Evolutionary conservation across 2,888 invertebrate genomes (phyloP), one percentile per base, ranked within the genome.

Genomic region (Synanthedon andrenaeformis): DNA sequence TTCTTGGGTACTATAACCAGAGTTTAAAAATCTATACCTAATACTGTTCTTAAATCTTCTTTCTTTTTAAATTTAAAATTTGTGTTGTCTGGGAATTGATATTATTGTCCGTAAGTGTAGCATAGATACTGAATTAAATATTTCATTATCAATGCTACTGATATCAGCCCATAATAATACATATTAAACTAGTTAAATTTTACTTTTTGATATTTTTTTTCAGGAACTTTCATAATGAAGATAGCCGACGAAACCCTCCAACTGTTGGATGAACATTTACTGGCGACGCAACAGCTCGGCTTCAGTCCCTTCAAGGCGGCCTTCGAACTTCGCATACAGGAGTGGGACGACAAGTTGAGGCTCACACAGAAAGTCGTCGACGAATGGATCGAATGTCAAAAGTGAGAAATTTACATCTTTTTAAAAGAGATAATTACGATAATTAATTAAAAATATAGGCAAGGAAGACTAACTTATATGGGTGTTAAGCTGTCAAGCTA

Each of bases 271-370:
- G 94, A 94, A 67, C 94, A 95, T 62, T 86, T 94, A 51, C 82
- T 94, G 17, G 81, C 89, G 51, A 93, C 93, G 0, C 94, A 94
- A 72, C 92, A 94, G 65, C 88, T 95, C 54, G 90, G 92, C 23
- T 93, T 93, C 73, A 94, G 93, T 59, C 94, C 94, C 0, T 94
- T 92, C 76, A 94, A 93, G 72, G 92, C 91, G 3, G 91, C 93
- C 0, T 93, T 95, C 66, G 93, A 93, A 65, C 83, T 89, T n/a
- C 88, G 91, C 59, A 92, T 95, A 61, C 89, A 89, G 55, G 90
- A 92, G 52, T 95, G 94, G 94, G 93, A 93, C 56, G 89, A 89
- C 52, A 92, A 91, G 60, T 78, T 95, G 4, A 89, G 82, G 13
- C 80, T 90, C 41, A 89, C 90, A 51, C 89, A 91, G 74, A 91